A percentile compares a stretch with the other conserved stretches of the same genome.
Evolutionary conservation across 2,888 invertebrate species (phyloP).

Genomic region (Oscheius sp.): DNA sequence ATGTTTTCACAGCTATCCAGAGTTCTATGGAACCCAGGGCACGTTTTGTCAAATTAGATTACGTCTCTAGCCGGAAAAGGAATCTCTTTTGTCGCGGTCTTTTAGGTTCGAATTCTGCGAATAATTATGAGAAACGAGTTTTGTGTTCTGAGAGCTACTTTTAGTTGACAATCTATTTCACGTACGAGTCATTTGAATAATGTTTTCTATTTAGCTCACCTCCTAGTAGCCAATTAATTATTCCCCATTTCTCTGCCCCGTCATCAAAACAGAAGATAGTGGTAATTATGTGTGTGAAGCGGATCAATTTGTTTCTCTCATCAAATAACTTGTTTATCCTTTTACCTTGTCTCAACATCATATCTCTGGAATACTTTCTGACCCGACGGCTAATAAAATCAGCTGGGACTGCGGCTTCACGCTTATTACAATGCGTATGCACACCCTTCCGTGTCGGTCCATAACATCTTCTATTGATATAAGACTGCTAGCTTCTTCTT

Average conservation of each 20-base stretch:
- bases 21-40: conserved; percentile 3
- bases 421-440: conserved; percentile 1
- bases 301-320: background rate
- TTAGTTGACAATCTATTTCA: too few species aligned
- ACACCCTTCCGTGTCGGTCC: too few species aligned
- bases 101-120: conserved; percentile 24
- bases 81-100: conserved; percentile 25
- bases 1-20: background rate
- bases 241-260: too few species aligned
- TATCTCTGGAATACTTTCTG: background rate
- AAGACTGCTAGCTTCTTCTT: too few species aligned
- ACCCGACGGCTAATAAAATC: background rate
- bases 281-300: background rate
- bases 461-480: background rate
- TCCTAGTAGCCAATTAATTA: too few species aligned
- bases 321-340: background rate
- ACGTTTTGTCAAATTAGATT: conserved; percentile 25
- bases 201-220: too few species aligned
- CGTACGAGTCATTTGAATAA: too few species aligned
- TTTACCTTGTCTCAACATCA: background rate
- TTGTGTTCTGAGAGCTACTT: too few species aligned
- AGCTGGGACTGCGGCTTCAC: conserved; percentile 1
- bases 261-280: background rate
- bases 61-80: conserved; percentile 26
- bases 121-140: too few species aligned